A percentile compares a stretch with the other conserved stretches of the same genome.
phyloP scores from a whole-genome alignment of 2,113 vertebrate species.

The Grantiella picta region DNA sequence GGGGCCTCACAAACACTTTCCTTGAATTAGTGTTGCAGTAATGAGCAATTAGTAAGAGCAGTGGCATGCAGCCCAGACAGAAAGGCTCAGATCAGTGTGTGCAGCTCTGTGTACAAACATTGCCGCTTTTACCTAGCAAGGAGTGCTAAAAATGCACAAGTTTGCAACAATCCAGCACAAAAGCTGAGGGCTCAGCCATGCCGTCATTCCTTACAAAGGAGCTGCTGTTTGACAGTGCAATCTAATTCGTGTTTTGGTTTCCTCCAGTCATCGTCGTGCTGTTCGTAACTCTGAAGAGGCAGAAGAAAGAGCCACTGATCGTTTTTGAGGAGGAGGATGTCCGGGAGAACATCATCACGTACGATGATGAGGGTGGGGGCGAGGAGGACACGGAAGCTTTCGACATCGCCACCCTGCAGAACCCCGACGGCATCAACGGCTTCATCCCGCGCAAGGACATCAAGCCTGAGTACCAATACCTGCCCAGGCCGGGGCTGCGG shows the following conservation, averaged over 20 bases:
- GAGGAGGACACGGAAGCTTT: slow-evolving; percentile 98
- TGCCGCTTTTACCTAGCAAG: not conserved
- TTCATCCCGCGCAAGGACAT: slow-evolving; percentile 97
- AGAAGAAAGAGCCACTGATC: slow-evolving; percentile 95
- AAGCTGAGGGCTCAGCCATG: not conserved
- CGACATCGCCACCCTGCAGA: slow-evolving; percentile 96
- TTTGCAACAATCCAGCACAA: not conserved
- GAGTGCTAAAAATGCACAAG: not conserved
- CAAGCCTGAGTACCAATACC: slow-evolving; percentile 92
- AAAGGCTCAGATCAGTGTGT: not conserved
- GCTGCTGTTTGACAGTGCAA: too few relatives aligned
- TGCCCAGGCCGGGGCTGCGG: slow-evolving; percentile 83
- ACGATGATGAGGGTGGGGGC: slow-evolving; percentile 94
- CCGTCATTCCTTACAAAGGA: not conserved
- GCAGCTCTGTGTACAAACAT: not conserved
- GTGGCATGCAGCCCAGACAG: not conserved
- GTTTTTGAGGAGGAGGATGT: slow-evolving; percentile 98
- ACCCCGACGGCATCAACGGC: slow-evolving; percentile 94
- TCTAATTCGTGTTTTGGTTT: not conserved
- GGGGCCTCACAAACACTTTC: not conserved
- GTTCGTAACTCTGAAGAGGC: slow-evolving; percentile 92
- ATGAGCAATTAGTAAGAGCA: not conserved
- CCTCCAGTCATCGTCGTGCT: slow-evolving; percentile 87
- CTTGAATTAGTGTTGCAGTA: not conserved
- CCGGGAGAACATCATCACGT: slow-evolving; percentile 97